Base-by-base conservation (phyloP, 2,113 vertebrate species). In the Datnioides undecimradiatus region DNA sequence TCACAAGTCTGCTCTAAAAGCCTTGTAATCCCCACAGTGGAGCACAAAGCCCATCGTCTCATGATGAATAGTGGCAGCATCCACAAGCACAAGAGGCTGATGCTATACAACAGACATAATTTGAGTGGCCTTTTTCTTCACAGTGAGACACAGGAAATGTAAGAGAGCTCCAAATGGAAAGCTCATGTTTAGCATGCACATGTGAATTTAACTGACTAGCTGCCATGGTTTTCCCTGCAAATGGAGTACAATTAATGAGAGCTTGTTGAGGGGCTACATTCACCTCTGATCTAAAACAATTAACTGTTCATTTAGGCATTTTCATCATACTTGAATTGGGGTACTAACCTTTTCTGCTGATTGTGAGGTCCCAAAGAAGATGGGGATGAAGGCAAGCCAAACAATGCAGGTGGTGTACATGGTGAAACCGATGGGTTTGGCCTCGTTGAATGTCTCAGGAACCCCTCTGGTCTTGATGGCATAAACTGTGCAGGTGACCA, bases 391-490 rank as follows among this genome's bases (percentile, higher is more conserved):
- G 79, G 97, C 97, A 0, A 99, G 96, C 97, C 97, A 99, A 64
- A 99, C 96, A 33, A 99, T 99, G 92, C 97, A 99, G 82, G 97
- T 99, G 73, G 97, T 99, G 92, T 99, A 99, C 97, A 99, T 99
- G 93, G 97, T 98, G 93, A 99, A 98, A 90, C 97, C 97, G 1
- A 99, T 99, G 87, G 97, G 97, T 93, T 98, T 99, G 93, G 97
- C 97, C 94, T 99, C 97, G 0, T 99, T 99, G 94, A 99, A 99
- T 70, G 97, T 99, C 95, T 98, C 97, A 0, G 97, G 97, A 80
- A 99, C 97, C 3, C 97, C 96, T 0, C 97, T 95, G 5, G 97
- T 98, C 95, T 99, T 99, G 92, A 99, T 99, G 84, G 97, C 97
- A 0, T 99, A 99, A 76, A 99, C 97, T 21, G 97, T 99, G 92